Evolutionary conservation across 2,888 invertebrate species (phyloP).

Genomic region (Eugnorisma glareosa): DNA sequence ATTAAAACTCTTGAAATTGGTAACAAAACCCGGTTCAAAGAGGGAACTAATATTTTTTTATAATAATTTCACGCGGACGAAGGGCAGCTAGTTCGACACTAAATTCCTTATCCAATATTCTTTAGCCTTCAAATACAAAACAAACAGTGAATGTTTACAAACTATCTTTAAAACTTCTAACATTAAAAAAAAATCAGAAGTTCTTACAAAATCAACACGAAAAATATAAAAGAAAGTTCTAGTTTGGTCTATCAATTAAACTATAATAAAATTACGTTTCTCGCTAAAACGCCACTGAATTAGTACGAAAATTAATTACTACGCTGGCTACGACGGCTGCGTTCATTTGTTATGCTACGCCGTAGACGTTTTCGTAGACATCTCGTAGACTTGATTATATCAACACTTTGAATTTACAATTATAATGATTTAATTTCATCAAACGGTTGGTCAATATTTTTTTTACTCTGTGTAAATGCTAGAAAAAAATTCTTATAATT

Average conservation of each 20-base stretch:
- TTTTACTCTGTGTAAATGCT: background rate
- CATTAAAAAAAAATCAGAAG: background rate
- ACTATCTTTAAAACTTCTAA: background rate
- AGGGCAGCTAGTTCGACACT: no score
- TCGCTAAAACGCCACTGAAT: constrained; percentile 52
- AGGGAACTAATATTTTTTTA: no score
- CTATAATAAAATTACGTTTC: constrained; percentile 49
- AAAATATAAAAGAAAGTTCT: constrained; percentile 12
- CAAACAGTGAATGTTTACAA: background rate
- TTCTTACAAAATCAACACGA: background rate
- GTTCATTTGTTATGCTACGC: constrained; percentile 72
- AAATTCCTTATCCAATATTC: background rate
- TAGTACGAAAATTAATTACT: constrained; percentile 64
- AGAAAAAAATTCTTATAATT: background rate
- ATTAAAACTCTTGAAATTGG: no score
- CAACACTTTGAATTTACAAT: constrained; percentile 47
- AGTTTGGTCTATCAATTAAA: constrained; percentile 27
- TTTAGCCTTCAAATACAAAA: background rate
- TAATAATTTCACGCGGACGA: no score
- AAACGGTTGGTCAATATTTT: background rate
- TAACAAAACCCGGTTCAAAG: no score
- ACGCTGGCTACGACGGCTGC: constrained; percentile 43
- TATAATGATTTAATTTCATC: constrained; percentile 9
- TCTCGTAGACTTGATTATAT: constrained; percentile 72
- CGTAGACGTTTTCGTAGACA: constrained; percentile 67